Conservation (phyloP, 2,797 vertebrate genomes). For the Gouania willdenowi region DNA sequence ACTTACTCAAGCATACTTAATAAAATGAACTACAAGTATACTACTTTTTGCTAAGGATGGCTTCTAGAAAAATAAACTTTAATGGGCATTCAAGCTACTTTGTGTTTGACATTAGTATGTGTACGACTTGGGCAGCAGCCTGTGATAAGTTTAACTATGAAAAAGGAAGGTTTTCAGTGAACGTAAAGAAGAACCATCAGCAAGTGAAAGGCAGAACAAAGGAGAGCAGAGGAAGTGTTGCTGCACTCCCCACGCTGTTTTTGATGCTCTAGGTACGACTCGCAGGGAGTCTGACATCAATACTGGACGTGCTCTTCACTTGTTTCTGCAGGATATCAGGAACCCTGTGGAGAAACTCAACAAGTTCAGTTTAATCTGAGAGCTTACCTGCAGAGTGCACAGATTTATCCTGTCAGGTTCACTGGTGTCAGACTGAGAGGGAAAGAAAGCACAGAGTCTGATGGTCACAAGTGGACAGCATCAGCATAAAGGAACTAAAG, state of each 20-base stretch:
- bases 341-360: constrained; percentile 61
- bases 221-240: not conserved
- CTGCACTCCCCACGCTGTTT: constrained; percentile 15
- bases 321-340: constrained; percentile 18
- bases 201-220: not conserved
- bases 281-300: constrained; percentile 49
- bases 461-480: constrained; percentile 7
- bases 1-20: no score
- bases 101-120: no score
- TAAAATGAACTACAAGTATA: no score
- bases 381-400: constrained; percentile 33
- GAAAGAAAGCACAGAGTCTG: constrained; percentile 2
- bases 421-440: constrained; percentile 40
- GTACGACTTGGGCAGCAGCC: no score
- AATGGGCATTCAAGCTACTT: no score
- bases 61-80: no score
- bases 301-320: constrained; percentile 41
- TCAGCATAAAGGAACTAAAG: no score
- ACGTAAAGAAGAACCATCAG: not conserved
- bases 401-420: constrained; percentile 53
- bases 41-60: no score
- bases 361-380: constrained; percentile 50
- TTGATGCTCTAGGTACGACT: no score
- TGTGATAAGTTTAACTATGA: no score
- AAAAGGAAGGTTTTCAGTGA: no score